Evolutionary conservation across 2,797 vertebrate genomes (phyloP), one percentile per base, ranked within the genome.

Genomic region (Sebastes taczanowskii): DNA sequence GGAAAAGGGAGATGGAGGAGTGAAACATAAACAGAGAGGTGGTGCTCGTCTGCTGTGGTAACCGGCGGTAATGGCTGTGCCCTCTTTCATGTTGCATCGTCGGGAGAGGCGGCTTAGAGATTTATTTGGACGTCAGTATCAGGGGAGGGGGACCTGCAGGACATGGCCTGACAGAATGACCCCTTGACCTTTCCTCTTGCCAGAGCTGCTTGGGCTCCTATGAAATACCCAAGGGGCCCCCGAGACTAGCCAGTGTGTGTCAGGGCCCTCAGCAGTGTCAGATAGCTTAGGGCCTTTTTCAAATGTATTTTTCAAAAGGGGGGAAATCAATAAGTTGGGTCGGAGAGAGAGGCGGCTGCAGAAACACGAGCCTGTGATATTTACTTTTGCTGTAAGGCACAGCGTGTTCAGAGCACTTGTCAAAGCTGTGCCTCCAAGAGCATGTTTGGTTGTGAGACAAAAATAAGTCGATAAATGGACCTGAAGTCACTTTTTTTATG

Each of bases 281-380:
- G 87, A 93, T 92, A 86, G 91, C 94, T 95, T 77, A 80, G 84
- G 92, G 92, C 84, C 63, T 81, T 92, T 93, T 94, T 92, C 82
- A 91, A 93, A 94, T 92, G 92, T 91, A 93, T 94, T 94, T 95
- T 95, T 94, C 88, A 93, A 91, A 93, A 91, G 87, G 91, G 83
- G 88, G 86, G 77, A 90, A 94, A 95, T 95, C 95, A 94, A 95
- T 95, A 92, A 81, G 74, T 80, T 88, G 88, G 88, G 88, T 89
- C 66, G 35, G 78, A 87, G 89, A 87, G 89, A 89, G 82, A 77
- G 89, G 71, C 78, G 71, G 84, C 85, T 84, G 76, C 76, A 88
- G 92, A 91, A 95, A 93, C 85, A 92, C 67, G 82, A 92, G 88
- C 85, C 86, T 91, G 85, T 91, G 89, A 93, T 92, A 90, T 91